phyloP scores from a whole-genome alignment of 2,113 vertebrate genomes.

The Scomber japonicus region DNA sequence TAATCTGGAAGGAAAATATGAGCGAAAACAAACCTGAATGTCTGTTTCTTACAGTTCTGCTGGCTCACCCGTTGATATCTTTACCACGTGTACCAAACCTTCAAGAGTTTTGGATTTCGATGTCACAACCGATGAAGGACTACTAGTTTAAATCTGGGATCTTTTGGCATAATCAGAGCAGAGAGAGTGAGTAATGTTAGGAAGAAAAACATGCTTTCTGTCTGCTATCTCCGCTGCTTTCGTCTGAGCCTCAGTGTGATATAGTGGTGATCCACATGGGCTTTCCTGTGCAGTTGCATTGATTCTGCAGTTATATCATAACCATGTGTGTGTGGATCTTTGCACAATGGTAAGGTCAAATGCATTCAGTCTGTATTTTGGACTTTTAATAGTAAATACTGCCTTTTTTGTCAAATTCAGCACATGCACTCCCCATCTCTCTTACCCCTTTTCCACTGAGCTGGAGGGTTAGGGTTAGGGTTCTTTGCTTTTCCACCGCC shows the following conservation, averaged over 20 bases:
- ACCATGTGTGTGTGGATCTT: conserved; percentile 27
- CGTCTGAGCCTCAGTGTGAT: conserved; percentile 3
- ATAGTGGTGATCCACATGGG: not conserved
- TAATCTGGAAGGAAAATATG: not conserved
- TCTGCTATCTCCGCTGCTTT: not conserved
- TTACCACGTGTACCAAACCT: conserved; percentile 4
- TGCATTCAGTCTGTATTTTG: not conserved
- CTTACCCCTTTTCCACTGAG: not conserved
- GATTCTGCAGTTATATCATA: conserved; percentile 29
- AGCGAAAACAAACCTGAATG: not conserved
- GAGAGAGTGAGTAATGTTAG: conserved; percentile 6
- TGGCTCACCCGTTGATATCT: not conserved
- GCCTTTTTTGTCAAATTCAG: not conserved
- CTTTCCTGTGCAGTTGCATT: conserved; percentile 6
- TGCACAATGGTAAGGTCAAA: not conserved
- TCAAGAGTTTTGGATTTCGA: not conserved
- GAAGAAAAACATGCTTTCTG: conserved; percentile 4
- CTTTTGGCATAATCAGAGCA: not conserved
- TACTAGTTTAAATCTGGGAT: conserved; percentile 2
- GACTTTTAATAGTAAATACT: not conserved
- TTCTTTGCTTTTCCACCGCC: too few species aligned
- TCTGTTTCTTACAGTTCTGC: not conserved
- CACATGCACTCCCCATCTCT: not conserved
- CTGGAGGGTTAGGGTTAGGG: too few species aligned
- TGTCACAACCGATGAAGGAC: not conserved